These are phyloP conservation scores for Gryon sp. DNA, from an alignment of 1,140 invertebrate genomes.

Conservation along the genomic window DNA sequence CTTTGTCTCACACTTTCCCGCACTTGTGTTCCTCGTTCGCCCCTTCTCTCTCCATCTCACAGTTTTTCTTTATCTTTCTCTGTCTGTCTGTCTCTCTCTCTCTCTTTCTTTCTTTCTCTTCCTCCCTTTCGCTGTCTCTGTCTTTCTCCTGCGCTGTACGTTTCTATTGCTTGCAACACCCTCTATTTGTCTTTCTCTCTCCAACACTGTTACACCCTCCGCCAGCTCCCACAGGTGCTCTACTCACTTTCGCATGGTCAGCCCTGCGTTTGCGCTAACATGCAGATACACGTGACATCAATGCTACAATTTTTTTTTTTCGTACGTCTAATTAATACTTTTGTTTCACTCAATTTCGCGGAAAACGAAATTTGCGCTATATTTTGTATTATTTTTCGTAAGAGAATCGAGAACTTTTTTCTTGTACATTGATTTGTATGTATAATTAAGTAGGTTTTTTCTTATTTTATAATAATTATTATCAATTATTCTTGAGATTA, in stretches of 20 bases:
- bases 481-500: no score
- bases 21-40: no score
- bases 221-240: conserved; percentile 74
- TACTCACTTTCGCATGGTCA: conserved; percentile 74
- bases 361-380: not conserved
- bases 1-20: conserved; percentile 54
- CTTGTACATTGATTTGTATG: no score
- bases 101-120: no score
- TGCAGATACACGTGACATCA: conserved; percentile 56
- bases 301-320: conserved; percentile 2
- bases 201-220: conserved; percentile 55
- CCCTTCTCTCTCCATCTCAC: no score
- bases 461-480: no score
- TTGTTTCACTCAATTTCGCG: not conserved
- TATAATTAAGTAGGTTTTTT: no score
- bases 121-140: no score
- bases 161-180: conserved; percentile 8
- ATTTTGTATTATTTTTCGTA: no score
- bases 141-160: conserved; percentile 9
- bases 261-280: conserved; percentile 64
- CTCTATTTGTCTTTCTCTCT: conserved; percentile 48
- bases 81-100: no score
- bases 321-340: not conserved
- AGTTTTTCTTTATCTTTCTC: no score
- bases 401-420: no score